Evolutionary conservation across 2,113 vertebrate species (phyloP).

Genomic region (Perca fluviatilis): DNA sequence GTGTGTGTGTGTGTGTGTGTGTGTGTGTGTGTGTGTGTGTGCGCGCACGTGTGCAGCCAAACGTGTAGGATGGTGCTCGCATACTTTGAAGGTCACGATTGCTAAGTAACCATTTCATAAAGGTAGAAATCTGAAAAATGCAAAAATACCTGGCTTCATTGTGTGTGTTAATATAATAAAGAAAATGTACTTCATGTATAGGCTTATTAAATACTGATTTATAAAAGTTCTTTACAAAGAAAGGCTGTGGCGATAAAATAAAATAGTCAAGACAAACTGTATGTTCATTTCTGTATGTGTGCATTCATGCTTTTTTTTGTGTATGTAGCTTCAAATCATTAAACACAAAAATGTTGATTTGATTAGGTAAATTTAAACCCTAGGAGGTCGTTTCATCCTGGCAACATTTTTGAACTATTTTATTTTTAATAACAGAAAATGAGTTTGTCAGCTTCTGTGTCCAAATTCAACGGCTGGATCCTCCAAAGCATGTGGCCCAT

Average conservation of each 20-base stretch:
- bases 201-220: not conserved
- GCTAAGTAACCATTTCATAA: slow-evolving; percentile 2
- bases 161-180: not conserved
- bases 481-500: not conserved
- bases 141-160: not conserved
- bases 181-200: not conserved
- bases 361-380: not conserved
- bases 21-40: not conserved
- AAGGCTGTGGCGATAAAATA: not conserved
- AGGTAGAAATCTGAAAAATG: not conserved
- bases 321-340: not conserved
- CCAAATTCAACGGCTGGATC: not conserved
- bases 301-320: not conserved
- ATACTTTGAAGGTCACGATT: slow-evolving; percentile 15
- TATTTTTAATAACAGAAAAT: not conserved
- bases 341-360: not conserved
- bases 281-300: not conserved
- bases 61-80: not conserved
- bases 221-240: not conserved
- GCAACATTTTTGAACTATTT: not conserved
- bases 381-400: not conserved
- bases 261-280: no score
- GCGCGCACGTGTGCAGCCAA: not conserved
- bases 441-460: not conserved
- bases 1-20: not conserved